These are phyloP conservation scores for Oreohelix idahoensis DNA, from an alignment of 1,140 invertebrate genomes.

Conservation along the genomic window DNA sequence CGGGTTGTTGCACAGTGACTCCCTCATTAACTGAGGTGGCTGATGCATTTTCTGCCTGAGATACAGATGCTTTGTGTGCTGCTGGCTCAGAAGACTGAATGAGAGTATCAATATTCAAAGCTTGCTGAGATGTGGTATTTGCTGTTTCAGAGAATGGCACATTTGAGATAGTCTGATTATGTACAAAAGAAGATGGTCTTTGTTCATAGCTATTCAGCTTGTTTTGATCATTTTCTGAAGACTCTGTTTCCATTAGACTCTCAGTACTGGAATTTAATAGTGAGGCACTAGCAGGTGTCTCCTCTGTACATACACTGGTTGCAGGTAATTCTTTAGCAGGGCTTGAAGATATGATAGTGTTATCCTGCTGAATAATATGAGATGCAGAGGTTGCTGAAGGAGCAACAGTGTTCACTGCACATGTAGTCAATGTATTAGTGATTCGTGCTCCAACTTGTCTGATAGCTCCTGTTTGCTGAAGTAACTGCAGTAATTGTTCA, in stretches of 20 bases:
- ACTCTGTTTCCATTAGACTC: background rate
- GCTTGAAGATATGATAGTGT: background rate
- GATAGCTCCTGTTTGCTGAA: conserved; percentile 30
- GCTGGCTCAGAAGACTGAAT: background rate
- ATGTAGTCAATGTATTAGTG: background rate
- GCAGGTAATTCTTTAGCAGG: background rate
- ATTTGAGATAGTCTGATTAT: background rate
- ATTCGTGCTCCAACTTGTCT: background rate
- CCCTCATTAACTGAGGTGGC: background rate
- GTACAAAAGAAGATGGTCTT: too few species aligned
- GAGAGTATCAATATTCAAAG: background rate
- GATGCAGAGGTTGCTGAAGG: background rate
- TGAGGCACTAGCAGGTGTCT: background rate
- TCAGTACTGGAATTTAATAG: background rate
- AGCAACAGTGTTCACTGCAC: background rate
- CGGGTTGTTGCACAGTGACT: background rate
- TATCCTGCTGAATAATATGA: conserved; percentile 23
- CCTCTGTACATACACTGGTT: background rate
- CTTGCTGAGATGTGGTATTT: background rate
- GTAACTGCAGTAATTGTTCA: conserved; percentile 21
- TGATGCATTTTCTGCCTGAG: background rate
- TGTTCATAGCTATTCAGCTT: background rate
- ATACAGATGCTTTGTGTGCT: background rate
- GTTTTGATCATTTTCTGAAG: background rate
- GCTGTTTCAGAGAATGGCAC: background rate